Evolutionary conservation across 2,797 vertebrate species (phyloP).

Genomic region (Crax fasciolata): DNA sequence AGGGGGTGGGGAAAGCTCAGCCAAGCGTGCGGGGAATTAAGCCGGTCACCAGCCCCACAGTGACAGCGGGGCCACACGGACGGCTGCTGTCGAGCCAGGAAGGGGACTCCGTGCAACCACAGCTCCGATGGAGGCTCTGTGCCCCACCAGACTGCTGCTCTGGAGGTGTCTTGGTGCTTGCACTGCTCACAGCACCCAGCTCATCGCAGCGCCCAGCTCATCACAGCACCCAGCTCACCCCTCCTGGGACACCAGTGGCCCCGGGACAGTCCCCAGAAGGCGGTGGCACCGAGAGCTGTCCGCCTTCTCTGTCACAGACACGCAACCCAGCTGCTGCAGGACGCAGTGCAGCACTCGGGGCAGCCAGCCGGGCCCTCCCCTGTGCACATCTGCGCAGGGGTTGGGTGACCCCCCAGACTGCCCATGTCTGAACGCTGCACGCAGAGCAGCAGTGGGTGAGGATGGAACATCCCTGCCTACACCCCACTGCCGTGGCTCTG

Average conservation of each 20-base stretch:
- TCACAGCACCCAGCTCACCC: fast-evolving
- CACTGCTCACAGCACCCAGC: fast-evolving
- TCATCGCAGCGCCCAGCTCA: too few relatives aligned
- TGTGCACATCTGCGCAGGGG: too few relatives aligned
- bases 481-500: too few relatives aligned
- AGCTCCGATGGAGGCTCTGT: fast-evolving
- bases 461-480: fast-evolving
- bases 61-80: not conserved
- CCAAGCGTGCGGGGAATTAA: conserved; percentile 52
- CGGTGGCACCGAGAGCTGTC: not conserved
- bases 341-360: not conserved
- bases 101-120: fast-evolving
- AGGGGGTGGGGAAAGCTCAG: conserved; percentile 74
- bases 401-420: not conserved
- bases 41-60: not conserved
- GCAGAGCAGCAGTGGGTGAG: fast-evolving
- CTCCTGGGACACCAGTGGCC: not conserved
- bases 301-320: too few relatives aligned
- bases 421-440: fast-evolving
- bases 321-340: too few relatives aligned
- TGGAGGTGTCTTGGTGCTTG: not conserved
- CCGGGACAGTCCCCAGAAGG: not conserved
- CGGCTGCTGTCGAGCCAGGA: not conserved
- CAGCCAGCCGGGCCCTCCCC: not conserved
- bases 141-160: fast-evolving